phyloP scores from a whole-genome alignment of 1,140 invertebrate genomes.

The Geopemphigus sp. region DNA sequence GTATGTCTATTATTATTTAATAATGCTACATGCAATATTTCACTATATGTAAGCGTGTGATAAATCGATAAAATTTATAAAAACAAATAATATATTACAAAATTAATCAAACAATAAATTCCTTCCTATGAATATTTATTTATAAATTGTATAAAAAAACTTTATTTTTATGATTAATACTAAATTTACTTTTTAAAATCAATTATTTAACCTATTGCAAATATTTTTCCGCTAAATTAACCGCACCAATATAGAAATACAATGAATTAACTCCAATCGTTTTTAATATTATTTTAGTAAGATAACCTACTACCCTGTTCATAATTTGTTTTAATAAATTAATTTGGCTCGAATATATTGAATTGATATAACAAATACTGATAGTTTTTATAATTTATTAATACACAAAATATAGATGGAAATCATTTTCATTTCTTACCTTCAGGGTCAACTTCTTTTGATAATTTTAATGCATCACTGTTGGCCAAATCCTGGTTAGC shows the following conservation, averaged over 20 bases:
- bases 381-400: constrained; percentile 3
- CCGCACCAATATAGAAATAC: constrained; percentile 8
- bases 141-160: too few species aligned
- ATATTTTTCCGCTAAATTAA: background rate
- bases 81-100: background rate
- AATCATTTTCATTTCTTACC: constrained; percentile 59
- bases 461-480: constrained; percentile 91
- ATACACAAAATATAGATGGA: background rate
- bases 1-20: constrained; percentile 6
- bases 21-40: background rate
- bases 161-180: background rate
- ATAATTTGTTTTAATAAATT: constrained; percentile 7
- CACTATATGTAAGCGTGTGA: background rate
- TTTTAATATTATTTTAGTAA: constrained; percentile 4
- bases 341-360: background rate
- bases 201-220: background rate
- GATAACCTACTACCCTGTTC: background rate
- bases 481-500: constrained; percentile 96
- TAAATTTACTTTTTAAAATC: background rate
- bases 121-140: too few species aligned
- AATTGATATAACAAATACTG: background rate
- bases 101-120: background rate
- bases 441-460: constrained; percentile 93
- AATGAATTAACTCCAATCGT: background rate
- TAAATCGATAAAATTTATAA: background rate